A percentile compares a stretch with the other conserved stretches of the same genome.
Evolutionary conservation across 2,888 invertebrate genomes (phyloP).

Genomic region (Augochlorella aurata): DNA sequence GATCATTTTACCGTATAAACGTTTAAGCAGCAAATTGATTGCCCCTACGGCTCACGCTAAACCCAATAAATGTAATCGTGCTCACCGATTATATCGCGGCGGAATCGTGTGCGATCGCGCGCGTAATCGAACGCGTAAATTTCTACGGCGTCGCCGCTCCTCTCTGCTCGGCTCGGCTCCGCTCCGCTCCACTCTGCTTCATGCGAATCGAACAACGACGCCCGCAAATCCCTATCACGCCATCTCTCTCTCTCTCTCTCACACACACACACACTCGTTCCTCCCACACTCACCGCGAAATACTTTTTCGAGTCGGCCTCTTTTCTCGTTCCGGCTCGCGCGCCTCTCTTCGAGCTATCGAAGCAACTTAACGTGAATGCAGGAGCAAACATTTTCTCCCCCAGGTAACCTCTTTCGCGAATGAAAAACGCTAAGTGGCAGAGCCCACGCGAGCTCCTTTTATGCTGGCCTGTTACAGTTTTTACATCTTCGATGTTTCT

Average conservation of each 20-base stretch:
- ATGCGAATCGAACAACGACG: constrained; percentile 18
- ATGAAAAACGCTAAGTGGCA: constrained; percentile 9
- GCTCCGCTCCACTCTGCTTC: too few species aligned
- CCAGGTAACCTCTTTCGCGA: not conserved
- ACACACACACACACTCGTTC: not conserved
- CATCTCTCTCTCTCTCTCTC: not conserved
- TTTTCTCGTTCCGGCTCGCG: too few species aligned
- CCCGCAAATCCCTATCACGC: not conserved
- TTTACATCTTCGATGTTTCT: not conserved
- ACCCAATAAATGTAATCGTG: constrained; percentile 62
- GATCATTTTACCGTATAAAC: constrained; percentile 71
- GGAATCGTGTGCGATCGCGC: constrained; percentile 41
- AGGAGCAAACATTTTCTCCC: not conserved
- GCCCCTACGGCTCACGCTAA: constrained; percentile 54
- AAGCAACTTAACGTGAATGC: constrained; percentile 6
- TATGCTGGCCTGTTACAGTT: not conserved
- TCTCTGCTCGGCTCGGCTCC: too few species aligned
- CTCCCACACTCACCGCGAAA: not conserved
- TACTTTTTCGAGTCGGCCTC: not conserved
- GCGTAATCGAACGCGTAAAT: constrained; percentile 49
- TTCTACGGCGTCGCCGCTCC: constrained; percentile 14
- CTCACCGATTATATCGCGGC: constrained; percentile 49
- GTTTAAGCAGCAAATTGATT: constrained; percentile 66
- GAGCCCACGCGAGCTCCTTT: not conserved
- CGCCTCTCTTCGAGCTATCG: not conserved